These are phyloP conservation scores for Tetragnatha montana DNA, from an alignment of 2,888 invertebrate genomes.

Conservation along the genomic window DNA sequence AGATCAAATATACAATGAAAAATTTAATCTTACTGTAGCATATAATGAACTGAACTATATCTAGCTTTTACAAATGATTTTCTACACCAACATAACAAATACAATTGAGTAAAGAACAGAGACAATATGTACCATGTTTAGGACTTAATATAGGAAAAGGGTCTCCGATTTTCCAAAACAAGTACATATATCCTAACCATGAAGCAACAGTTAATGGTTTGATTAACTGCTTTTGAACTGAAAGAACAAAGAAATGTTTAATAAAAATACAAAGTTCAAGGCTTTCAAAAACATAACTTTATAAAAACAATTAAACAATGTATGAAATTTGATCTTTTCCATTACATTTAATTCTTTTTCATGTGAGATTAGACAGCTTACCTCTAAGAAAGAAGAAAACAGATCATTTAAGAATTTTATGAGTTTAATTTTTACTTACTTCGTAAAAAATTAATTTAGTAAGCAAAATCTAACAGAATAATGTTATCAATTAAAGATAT, in stretches of 20 bases:
- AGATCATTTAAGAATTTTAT: too few species aligned
- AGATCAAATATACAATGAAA: too few species aligned
- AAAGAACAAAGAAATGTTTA: constrained; percentile 49
- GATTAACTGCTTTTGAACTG: constrained; percentile 86
- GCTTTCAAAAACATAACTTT: background rate
- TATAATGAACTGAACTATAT: too few species aligned
- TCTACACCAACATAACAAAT: background rate
- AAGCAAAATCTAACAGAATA: too few species aligned
- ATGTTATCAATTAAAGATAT: too few species aligned
- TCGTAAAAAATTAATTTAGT: too few species aligned
- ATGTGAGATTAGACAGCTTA: too few species aligned
- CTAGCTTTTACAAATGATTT: too few species aligned
- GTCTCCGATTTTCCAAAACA: constrained; percentile 99
- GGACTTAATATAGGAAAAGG: constrained; percentile 98
- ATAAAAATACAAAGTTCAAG: background rate
- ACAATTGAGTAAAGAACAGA: constrained; percentile 12
- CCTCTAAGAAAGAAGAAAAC: too few species aligned
- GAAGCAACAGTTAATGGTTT: constrained; percentile 86
- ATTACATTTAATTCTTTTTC: background rate
- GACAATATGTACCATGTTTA: constrained; percentile 85
- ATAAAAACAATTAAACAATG: background rate
- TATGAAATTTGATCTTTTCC: background rate
- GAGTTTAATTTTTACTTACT: too few species aligned
- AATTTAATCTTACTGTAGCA: too few species aligned
- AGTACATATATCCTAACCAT: constrained; percentile 94